Conservation (phyloP, 1,140 invertebrate species). For the Glossosoma conforme region DNA sequence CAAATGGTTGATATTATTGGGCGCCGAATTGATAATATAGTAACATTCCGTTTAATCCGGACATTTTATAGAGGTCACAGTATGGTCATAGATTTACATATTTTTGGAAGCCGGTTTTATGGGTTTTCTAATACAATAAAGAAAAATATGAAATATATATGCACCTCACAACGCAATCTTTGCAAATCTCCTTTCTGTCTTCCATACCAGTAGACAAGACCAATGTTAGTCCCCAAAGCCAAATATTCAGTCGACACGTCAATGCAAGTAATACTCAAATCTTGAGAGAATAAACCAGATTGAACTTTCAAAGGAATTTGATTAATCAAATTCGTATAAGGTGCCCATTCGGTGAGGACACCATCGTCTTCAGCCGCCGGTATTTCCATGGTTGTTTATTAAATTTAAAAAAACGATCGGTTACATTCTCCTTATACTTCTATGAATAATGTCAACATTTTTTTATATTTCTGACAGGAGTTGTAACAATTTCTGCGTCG, state of each 20-base stretch:
- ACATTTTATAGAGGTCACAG: no score
- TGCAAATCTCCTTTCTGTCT: conserved; percentile 70
- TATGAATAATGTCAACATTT: no score
- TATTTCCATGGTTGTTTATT: conserved; percentile 46
- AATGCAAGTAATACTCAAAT: conserved; percentile 79
- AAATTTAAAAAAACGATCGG: no score
- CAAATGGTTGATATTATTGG: no score
- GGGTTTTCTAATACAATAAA: no score
- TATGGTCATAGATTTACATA: no score
- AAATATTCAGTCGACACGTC: conserved; percentile 75
- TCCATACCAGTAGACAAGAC: conserved; percentile 82
- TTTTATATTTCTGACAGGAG: no score
- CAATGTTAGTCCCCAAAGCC: conserved; percentile 79
- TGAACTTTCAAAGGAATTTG: conserved; percentile 74
- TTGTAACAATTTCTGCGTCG: no score
- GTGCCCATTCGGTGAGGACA: conserved; percentile 73
- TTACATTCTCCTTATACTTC: no score
- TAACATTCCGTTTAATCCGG: no score
- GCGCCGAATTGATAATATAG: no score
- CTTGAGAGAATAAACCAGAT: conserved; percentile 71
- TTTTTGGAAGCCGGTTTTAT: no score
- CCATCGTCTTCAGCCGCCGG: conserved; percentile 54
- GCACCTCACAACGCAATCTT: conserved; percentile 73
- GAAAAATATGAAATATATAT: conserved; percentile 10
- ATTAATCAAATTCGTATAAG: conserved; percentile 69